phyloP scores from a whole-genome alignment of 2,113 vertebrate genomes.

The Psephotus haematonotus region DNA sequence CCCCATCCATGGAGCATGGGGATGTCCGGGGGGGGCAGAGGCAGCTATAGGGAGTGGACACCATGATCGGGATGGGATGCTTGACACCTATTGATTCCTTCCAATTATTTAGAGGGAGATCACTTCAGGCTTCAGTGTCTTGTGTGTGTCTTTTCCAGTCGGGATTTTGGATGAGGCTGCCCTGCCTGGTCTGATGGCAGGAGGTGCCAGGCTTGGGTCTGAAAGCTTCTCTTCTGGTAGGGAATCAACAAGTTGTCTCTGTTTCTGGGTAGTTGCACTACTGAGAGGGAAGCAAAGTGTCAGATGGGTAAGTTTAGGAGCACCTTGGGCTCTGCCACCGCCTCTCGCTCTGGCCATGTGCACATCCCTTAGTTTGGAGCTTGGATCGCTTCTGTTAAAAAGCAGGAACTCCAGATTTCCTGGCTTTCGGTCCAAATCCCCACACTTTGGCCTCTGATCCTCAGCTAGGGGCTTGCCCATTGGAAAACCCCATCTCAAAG shows the following conservation, averaged over 20 bases:
- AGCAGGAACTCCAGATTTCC: not conserved
- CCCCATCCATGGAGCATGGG: fast-evolving
- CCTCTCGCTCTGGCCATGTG: not conserved
- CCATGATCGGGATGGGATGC: fast-evolving
- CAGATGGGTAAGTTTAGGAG: not conserved
- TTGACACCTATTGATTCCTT: not conserved
- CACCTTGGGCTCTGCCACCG: not conserved
- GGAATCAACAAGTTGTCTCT: not conserved
- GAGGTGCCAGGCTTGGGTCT: not conserved
- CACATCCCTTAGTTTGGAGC: not conserved
- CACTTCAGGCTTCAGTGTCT: not conserved
- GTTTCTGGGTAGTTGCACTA: fast-evolving
- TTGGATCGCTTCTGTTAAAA: not conserved
- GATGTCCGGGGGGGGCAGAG: not conserved
- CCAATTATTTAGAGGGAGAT: not conserved
- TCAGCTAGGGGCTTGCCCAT: not conserved
- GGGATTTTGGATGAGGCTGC: not conserved
- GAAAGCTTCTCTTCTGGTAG: not conserved
- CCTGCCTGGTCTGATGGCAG: not conserved
- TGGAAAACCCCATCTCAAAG: not conserved
- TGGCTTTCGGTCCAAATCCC: fast-evolving
- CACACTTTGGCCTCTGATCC: fast-evolving
- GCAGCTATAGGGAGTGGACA: not conserved
- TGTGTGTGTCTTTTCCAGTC: fast-evolving
- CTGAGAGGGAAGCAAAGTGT: not conserved